Evolutionary conservation across 1,140 invertebrate species (phyloP).

Genomic region (Amyelois transitella): DNA sequence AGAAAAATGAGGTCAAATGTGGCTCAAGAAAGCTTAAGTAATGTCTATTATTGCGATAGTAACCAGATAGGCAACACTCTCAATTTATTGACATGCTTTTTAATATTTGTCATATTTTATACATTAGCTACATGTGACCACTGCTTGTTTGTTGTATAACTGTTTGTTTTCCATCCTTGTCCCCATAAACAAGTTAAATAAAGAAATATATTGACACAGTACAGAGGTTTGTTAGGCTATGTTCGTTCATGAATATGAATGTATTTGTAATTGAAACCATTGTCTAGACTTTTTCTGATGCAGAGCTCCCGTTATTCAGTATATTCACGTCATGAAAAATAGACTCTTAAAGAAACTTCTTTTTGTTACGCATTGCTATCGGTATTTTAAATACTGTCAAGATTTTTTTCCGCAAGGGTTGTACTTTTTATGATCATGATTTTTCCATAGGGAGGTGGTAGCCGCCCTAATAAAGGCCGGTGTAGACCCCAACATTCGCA

Average conservation of each 20-base stretch:
- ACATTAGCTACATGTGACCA: no score
- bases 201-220: neutral
- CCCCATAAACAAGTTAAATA: neutral
- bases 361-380: neutral
- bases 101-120: no score
- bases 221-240: neutral
- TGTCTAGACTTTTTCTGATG: no score
- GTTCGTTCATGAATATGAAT: neutral
- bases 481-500: constrained; percentile 92
- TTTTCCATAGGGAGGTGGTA: constrained; percentile 92
- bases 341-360: no score
- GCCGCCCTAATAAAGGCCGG: constrained; percentile 87
- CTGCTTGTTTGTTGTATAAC: no score
- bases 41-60: no score
- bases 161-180: neutral
- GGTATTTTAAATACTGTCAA: neutral
- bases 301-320: no score
- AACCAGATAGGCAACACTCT: no score
- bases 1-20: no score
- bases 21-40: no score
- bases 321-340: no score
- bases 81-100: no score
- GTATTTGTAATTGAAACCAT: neutral
- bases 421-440: neutral
- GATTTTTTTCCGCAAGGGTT: neutral